Percentiles rank a stretch among this genome's conserved stretches.
Conservation (phyloP, 2,888 invertebrate genomes). For the Ectemnius cavifrons region DNA sequence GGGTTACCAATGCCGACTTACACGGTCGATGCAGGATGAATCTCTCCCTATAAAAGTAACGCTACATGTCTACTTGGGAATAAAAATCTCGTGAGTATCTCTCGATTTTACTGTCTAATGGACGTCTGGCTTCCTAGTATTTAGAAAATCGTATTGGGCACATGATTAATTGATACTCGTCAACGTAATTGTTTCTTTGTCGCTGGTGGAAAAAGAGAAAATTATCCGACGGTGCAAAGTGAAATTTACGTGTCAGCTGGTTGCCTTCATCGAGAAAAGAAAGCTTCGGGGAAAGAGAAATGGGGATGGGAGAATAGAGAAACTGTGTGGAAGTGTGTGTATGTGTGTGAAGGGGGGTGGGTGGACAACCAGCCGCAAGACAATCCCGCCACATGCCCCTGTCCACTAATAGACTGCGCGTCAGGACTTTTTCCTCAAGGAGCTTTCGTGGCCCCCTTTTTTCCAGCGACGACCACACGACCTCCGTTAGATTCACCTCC, state of each 20-base stretch:
- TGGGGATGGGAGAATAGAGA: conserved; percentile 40
- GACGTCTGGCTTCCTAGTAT: too few relatives aligned
- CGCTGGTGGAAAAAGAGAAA: conserved; percentile 38
- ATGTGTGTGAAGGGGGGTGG: conserved; percentile 40
- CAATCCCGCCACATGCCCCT: conserved; percentile 60
- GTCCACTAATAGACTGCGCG: conserved; percentile 60
- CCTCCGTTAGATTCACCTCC: conserved; percentile 50
- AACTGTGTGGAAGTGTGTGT: conserved; percentile 35
- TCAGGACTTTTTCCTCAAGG: conserved; percentile 56
- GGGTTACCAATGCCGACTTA: too few relatives aligned
- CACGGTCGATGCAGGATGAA: too few relatives aligned
- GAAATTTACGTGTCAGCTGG: conserved; percentile 26
- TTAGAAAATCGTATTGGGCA: conserved; percentile 25
- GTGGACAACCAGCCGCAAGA: conserved; percentile 45
- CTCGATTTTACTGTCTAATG: too few relatives aligned
- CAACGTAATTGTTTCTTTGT: conserved; percentile 47
- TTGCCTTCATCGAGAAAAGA: conserved; percentile 11
- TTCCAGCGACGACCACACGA: conserved; percentile 10
- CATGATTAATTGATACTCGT: conserved; percentile 47
- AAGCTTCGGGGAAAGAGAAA: conserved; percentile 38
- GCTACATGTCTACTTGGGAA: too few relatives aligned
- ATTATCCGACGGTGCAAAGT: conserved; percentile 49
- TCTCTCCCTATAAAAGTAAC: too few relatives aligned
- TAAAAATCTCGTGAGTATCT: too few relatives aligned
- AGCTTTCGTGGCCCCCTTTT: conserved; percentile 10